phyloP scores from a whole-genome alignment of 2,113 vertebrate species.

The Danio rerio region GRCz12tu NC_133182.1:71710001-71710500 shows the following conservation, averaged over 20 bases:
- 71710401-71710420: conserved; percentile 13
- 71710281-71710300: conserved; percentile 8
- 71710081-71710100: too few species aligned
- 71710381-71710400: conserved; percentile 1
- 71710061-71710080: too few species aligned
- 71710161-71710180: conserved; percentile 3
- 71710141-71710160: too few species aligned
- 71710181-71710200: conserved; percentile 20
- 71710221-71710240: conserved; percentile 50
- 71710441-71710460: not conserved
- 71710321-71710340: not conserved
- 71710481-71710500: conserved; percentile 37
- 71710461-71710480: conserved; percentile 19
- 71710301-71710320: conserved; percentile 26
- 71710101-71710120: too few species aligned
- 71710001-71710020: too few species aligned
- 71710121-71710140: too few species aligned
- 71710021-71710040: too few species aligned
- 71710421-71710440: not conserved
- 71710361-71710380: conserved; percentile 2
- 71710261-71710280: not conserved
- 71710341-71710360: not conserved
- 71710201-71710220: conserved; percentile 8
- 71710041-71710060: too few species aligned
- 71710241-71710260: conserved; percentile 9